Percentiles rank a stretch among this genome's conserved stretches.
Evolutionary conservation across 2,797 vertebrate genomes (phyloP).

Genomic region (Oreochromis mossambicus): DNA sequence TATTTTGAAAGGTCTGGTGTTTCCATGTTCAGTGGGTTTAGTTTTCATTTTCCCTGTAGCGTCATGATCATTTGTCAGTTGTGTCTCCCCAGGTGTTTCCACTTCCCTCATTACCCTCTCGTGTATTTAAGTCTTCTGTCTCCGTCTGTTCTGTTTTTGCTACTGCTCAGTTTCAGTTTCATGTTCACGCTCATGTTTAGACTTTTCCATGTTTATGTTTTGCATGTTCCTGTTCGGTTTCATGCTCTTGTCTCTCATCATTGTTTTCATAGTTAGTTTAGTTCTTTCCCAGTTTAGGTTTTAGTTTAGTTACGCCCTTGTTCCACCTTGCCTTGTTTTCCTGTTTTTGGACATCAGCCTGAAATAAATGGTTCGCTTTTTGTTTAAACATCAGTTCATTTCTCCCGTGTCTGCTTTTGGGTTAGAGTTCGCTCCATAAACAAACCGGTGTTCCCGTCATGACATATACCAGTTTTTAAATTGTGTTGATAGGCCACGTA

Average conservation of each 20-base stretch:
- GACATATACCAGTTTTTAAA: not conserved
- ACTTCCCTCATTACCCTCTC: not conserved
- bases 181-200: not conserved
- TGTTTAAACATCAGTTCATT: not conserved
- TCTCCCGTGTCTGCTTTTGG: not conserved
- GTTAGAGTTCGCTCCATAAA: not conserved
- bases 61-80: not conserved
- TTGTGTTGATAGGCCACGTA: not conserved
- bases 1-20: no score
- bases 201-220: not conserved
- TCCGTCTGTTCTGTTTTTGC: fast-evolving
- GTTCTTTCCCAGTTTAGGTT: not conserved
- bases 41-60: not conserved
- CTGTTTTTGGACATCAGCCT: not conserved
- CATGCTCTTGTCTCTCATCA: not conserved
- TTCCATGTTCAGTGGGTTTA: no score
- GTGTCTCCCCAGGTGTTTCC: not conserved
- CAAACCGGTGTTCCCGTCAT: not conserved
- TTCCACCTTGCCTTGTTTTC: not conserved
- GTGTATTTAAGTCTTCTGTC: not conserved
- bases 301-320: not conserved
- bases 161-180: not conserved
- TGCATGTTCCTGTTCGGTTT: not conserved
- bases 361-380: fast-evolving
- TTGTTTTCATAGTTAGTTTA: not conserved